Evolutionary conservation across 2,113 vertebrate species (phyloP), one percentile per base, ranked within the genome.

Genomic region (Motacilla tschutschensis): DNA sequence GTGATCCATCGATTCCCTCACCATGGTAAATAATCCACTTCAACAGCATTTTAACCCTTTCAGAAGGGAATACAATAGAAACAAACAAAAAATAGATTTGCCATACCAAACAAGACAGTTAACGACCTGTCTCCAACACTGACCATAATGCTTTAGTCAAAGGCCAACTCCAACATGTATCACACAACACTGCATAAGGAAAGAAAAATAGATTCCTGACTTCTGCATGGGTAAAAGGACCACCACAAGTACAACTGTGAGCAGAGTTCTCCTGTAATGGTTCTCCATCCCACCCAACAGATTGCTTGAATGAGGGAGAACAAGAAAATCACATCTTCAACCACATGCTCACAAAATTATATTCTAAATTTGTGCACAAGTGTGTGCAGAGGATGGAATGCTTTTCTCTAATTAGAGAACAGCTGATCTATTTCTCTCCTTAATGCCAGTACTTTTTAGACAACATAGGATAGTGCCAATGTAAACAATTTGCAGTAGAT

Each of bases 11-110:
- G 90, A 94, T 94, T 93, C 94, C 93, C 90, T 91, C 89, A 93
- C 93, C 93, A 92, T 93, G 92, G 92, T 94, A 92, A 93, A 94
- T 93, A 95, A 85, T 95, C 92, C 92, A 95, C 93, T 94, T 94
- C 93, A 95, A 95, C 92, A 94, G 86, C 92, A 95, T 93, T 95
- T 94, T 94, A 91, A 93, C 90, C 93, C 93, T 93, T 95, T 93
- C 94, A 93, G 36, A 92, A 94, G 93, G 93, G 93, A 94, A 94
- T 94, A 94, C 82, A 94, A 94, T 93, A 94, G 93, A 95, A 93
- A 94, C 90, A 93, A 93, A 93, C 84, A 94, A 89, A 93, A 93
- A 94, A 94, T 62, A 94, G 88, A 87, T 94, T 93, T 93, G 90
- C 92, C 92, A 94, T 91, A 94, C 88, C 92, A 95, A 93, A 93